Evolutionary conservation across 2,113 vertebrate species (phyloP).

Genomic region (Cichladusa arquata): DNA sequence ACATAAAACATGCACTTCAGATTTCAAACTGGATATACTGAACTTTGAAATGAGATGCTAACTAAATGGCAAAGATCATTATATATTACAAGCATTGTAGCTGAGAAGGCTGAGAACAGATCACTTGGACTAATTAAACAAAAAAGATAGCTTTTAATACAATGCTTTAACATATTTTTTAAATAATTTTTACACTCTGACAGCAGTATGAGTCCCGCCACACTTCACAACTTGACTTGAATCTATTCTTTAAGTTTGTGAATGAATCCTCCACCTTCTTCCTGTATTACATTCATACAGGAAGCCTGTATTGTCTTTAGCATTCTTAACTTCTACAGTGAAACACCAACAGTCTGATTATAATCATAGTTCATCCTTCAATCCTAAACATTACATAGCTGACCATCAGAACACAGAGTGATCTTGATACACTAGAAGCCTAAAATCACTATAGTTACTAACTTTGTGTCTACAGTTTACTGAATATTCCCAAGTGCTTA

Average conservation of each 20-base stretch:
- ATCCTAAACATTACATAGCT: background rate
- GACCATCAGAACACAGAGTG: background rate
- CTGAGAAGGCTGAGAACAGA: background rate
- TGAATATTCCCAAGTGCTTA: background rate
- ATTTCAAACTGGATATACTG: background rate
- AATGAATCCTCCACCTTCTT: background rate
- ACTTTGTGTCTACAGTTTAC: background rate
- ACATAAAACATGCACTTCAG: background rate
- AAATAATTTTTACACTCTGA: background rate
- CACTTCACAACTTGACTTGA: background rate
- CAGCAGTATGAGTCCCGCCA: background rate
- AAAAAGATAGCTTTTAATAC: background rate
- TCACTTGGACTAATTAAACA: background rate
- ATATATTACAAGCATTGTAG: background rate
- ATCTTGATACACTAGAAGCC: background rate
- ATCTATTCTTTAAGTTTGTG: background rate
- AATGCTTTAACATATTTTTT: background rate
- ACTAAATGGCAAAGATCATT: background rate
- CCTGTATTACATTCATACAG: background rate
- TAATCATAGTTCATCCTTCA: background rate
- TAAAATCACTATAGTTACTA: background rate
- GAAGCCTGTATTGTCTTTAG: background rate
- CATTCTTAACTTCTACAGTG: background rate
- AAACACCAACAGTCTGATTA: background rate
- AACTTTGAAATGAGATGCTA: conserved; percentile 17